Base-by-base conservation (phyloP, 2,888 invertebrate genomes). In the Adelognathus sp. region DNA sequence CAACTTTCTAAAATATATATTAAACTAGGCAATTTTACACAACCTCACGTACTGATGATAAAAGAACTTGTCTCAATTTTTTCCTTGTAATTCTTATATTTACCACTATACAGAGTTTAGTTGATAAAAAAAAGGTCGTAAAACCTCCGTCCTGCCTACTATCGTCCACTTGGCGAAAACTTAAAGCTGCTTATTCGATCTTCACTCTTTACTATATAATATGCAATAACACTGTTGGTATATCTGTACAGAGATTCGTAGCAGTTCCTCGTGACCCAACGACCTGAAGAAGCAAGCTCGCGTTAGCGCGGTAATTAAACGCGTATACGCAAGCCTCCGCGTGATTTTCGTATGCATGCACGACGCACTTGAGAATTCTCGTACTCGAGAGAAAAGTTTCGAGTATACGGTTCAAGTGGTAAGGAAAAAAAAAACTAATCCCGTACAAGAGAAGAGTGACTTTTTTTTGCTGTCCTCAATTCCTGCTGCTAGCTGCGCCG, bases 201-300 rank as follows among this genome's bases (percentile, higher is more conserved):
- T 52, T 29, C 58, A 14, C 33, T 67, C 24, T 72, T 31, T 67
- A 31, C 11, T 67, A 29, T 67, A 33, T 46, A 5, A 24, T 46
- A 16, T 18, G 31, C 31, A 24, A 64, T 33, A 39, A 27, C 4
- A 14, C 21, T 56, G 21, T 46, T 2, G 16, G n/a, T 60, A 60
- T 52, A 21, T 70, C 21, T 21, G 2, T 21, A 46, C 9, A 46
- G 41, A 63, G n/a, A n/a, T n/a, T n/a, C 64, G 11, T 29, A 11
- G 60, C 27, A 41, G 24, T 58, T 50, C 60, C 71, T 72, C 76
- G 71, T 76, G 76, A 76, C 76, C 76, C 71, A 66, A 27, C 71
- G 66, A 76, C 76, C 76, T 72, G 60, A 44, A 76, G 71, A 63
- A 36, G 36, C 52, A 44, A 16, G 31, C 66, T 64, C 71, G 66